Evolutionary conservation across 2,113 vertebrate genomes (phyloP), one percentile per base, ranked within the genome.

Genomic region (Trichomycterus rosablanca): DNA sequence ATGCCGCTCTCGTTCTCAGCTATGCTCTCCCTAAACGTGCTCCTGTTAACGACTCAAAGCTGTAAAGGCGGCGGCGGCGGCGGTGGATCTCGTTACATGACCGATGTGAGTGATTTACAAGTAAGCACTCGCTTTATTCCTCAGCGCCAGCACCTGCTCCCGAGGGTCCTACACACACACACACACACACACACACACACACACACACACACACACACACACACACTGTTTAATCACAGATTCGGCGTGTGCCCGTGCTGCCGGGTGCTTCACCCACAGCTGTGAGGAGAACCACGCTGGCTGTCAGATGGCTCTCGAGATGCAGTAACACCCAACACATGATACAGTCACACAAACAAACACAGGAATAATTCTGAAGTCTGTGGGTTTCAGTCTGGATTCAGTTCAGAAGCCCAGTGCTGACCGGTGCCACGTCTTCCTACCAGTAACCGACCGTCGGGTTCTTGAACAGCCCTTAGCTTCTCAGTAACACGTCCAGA

Each of bases 241-340:
- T 40, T 14, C 11, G 18, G 15, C 7, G 2, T 34, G 7, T 12
- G 45, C 32, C 34, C 3, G 11, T n/a, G 35, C 16, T 61, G 9
- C 32, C 7, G n/a, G 18, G 22, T 24, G 46, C 4, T 5, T 60
- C 30, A 16, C 10, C n/a, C 44, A 35, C 50, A 53, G 50, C 58
- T 60, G 44, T 24, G 19, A 48, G 10, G 23, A 7, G 9, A 9
- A 14, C n/a, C 59, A 42, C 35, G 23, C 15, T 7, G 11, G 23
- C 22, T 24, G 22, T 35, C 34, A 61, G 34, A 61, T 61, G 23
- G 37, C 59, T 50, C 15, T 8, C 4, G 24, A 28, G 59, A 61
- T 51, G 51, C 35, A 37, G 44, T 49, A 30, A 4, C 22, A n/a
- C 16, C 15, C 44, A 35, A n/a, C 12, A 28, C 16, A 6, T 7